Base-by-base conservation (phyloP, 2,888 invertebrate genomes). In the Mimachlamys varia region DNA sequence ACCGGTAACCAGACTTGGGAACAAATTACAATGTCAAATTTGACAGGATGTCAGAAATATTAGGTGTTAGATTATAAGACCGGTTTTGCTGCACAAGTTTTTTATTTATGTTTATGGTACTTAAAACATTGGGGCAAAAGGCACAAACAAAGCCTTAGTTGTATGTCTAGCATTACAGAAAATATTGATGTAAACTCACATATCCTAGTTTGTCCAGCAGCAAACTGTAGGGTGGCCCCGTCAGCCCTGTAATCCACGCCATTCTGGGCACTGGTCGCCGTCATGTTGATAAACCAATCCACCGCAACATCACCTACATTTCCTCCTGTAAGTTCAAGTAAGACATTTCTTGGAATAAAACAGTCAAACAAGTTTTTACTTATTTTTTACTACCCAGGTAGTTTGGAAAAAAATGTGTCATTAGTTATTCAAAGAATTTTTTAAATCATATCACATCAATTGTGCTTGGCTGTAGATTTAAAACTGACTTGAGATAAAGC, bases 141-240 rank as follows among this genome's bases (percentile, higher is more conserved):
- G 53, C 13, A 19, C 53, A 17, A 53, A 53, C 17, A 15, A 7
- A 53, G 13, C 19, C 19, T 17, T 53, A 53, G 13, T 53, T 2
- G 13, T 53, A 13, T 53, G 53, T 53, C 15, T 53, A 19, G 15
- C 19, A 17, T 53, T 5, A 53, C 53, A 53, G 53, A 10, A 58
- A 58, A 58, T 58, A 22, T 19, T n/a, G 4, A 7, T 22, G 19
- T 19, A 17, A 58, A 89, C 92, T 92, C 92, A 96, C 96, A 93
- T 94, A 94, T 95, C 62, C 94, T 92, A 27, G 93, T 95, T 87
- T 95, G 95, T 62, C 96, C 96, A 19, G 94, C 93, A 0, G 62
- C 90, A 92, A 96, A 96, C 87, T 91, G 94, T 37, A 96, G 93
- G 37, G 95, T 96, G 37, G 96, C 96, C 13, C 96, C 96, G 94